phyloP scores from a whole-genome alignment of 2,888 invertebrate genomes.

The Nezara viridula region DNA sequence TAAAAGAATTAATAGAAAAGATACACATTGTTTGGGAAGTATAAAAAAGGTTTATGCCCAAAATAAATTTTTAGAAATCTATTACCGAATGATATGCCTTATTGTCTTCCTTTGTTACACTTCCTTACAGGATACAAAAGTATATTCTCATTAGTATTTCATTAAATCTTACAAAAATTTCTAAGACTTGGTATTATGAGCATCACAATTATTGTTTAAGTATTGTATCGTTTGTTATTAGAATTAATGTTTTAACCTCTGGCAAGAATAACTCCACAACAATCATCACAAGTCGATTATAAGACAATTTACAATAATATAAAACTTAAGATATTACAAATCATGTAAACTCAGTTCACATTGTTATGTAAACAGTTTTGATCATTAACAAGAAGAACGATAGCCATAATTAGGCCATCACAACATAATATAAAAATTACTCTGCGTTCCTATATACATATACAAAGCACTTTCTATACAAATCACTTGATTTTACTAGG shows the following conservation, averaged over 20 bases:
- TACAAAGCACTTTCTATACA: conserved; percentile 55
- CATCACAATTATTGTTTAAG: conserved; percentile 6
- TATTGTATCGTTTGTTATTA: conserved; percentile 11
- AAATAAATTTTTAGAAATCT: conserved; percentile 46
- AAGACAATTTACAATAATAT: conserved; percentile 27
- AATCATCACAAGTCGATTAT: conserved; percentile 4
- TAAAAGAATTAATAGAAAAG: conserved; percentile 32
- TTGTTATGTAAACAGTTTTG: conserved; percentile 33
- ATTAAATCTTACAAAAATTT: conserved; percentile 11
- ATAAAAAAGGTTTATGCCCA: conserved; percentile 13
- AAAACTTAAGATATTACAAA: background rate
- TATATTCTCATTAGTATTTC: conserved; percentile 30
- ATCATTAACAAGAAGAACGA: conserved; percentile 40
- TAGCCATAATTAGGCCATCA: background rate
- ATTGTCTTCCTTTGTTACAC: conserved; percentile 27
- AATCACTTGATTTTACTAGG: conserved; percentile 27
- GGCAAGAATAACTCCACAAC: conserved; percentile 54
- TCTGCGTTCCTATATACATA: conserved; percentile 31
- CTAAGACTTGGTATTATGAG: background rate
- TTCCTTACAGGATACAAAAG: background rate
- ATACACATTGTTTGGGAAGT: background rate
- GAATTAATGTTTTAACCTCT: conserved; percentile 28
- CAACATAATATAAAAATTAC: conserved; percentile 33
- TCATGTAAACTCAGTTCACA: conserved; percentile 22
- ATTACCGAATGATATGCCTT: conserved; percentile 49